Conservation (phyloP, 2,888 invertebrate genomes). For the Sminthurinus aureus region DNA sequence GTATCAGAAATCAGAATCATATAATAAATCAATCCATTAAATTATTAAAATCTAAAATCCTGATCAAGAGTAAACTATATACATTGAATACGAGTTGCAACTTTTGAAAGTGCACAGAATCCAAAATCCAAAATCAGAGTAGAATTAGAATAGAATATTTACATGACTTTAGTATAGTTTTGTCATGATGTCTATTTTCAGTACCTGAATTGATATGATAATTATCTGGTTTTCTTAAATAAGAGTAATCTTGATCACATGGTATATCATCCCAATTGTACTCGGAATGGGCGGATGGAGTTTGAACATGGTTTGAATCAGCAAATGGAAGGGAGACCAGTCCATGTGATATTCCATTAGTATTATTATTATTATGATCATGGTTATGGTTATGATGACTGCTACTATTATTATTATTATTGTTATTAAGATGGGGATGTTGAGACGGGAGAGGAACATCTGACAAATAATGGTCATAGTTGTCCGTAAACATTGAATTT, state of each 20-base stretch:
- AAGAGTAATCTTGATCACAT: slow-evolving; percentile 50
- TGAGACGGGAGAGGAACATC: slow-evolving; percentile 38
- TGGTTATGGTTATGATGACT: too few species aligned
- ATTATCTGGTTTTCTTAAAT: slow-evolving; percentile 49
- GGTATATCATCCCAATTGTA: slow-evolving; percentile 55
- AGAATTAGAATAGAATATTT: slow-evolving; percentile 13
- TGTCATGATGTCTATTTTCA: not conserved
- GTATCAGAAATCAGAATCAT: not conserved
- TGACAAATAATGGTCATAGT: slow-evolving; percentile 53
- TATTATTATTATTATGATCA: slow-evolving; percentile 15
- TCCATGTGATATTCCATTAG: slow-evolving; percentile 9
- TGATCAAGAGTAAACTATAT: not conserved
- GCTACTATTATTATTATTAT: too few species aligned
- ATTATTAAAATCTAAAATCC: not conserved
- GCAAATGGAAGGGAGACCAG: slow-evolving; percentile 20
- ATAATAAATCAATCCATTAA: not conserved
- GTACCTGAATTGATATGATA: slow-evolving; percentile 57
- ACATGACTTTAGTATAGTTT: not conserved
- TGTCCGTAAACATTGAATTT: slow-evolving; percentile 50
- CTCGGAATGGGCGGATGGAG: slow-evolving; percentile 32
- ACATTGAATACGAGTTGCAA: not conserved
- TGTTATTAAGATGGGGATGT: not conserved
- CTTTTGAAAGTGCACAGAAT: not conserved
- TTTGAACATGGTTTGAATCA: slow-evolving; percentile 11
- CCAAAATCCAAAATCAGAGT: too few species aligned